Evolutionary conservation across 2,797 vertebrate genomes (phyloP), one percentile per base, ranked within the genome.

Genomic region (Aselliscus stoliczkanus): DNA sequence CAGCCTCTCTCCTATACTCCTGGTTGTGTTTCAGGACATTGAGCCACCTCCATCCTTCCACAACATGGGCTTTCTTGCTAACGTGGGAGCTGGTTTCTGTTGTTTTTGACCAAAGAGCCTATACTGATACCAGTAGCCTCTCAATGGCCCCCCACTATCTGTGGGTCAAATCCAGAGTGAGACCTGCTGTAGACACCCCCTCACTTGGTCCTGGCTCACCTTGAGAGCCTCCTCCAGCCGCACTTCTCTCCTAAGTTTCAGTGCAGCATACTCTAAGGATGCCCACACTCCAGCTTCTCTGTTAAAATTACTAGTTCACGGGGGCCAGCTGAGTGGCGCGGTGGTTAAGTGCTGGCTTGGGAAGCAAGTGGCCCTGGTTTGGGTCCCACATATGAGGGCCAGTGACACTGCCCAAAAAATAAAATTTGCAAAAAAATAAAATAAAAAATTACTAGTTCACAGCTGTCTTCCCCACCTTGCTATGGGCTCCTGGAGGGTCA

Each of bases 191-290:
- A 29, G 73, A 42, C 4, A 20, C 17, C 25, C n/a, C 31, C 20
- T 29, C 39, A 10, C 34, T 17, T 65, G 69, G 62, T 42, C 56
- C 67, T 67, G 47, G 37, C 31, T 83, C 18, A 27, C 42, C 50
- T 7, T 6, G 31, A 54, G 58, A 52, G 7, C 39, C 37, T 58
- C 11, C 12, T 27, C 4, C 1, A 60, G 2, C 12, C 5, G 3
- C 11, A 4, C 9, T 31, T 76, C 50, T 76, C 56, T 58, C 14
- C 4, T 67, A 25, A 23, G 2, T 47, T 29, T 52, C 29, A 31
- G 4, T 5, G 44, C 18, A 27, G 27, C 0, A 0, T 27, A 1
- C 14, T 47, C 70, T 4, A 37, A 34, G 14, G 67, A 1, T 15
- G n/a, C 17, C 3, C 25, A 2, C 27, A 31, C 56, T 25, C n/a